Evolutionary conservation across 2,113 vertebrate genomes (phyloP), one percentile per base, ranked within the genome.

Genomic region (Mionectes macconnelli): DNA sequence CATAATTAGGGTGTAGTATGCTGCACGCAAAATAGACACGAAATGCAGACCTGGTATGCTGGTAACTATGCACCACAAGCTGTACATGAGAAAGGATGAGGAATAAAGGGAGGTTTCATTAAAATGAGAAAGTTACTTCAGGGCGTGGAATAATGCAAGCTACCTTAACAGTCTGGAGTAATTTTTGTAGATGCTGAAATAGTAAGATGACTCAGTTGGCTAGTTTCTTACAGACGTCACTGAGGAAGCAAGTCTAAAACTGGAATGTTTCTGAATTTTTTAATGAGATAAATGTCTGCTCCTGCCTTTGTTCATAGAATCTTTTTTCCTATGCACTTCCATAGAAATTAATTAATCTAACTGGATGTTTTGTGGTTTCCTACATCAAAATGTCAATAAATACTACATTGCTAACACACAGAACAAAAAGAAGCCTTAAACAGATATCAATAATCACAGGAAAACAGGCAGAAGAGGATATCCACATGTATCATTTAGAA

Each of bases 301-400:
- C 31, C 7, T 75, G 50, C 24, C 80, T 76, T 76, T 87, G 33
- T 96, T 94, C 86, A 87, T 14, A 84, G 72, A 93, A 68, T 45
- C 49, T 70, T 87, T 94, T 84, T 52, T 91, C 60, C 75, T 88
- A 78, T 82, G 75, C 37, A 64, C 56, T 93, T 94, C 89, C 92
- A 93, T 7, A 89, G 50, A 91, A 93, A 96, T 82, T 87, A 94
- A 97, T 93, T 95, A 91, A 91, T 96, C 89, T 94, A 97, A 97
- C 66, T 73, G 82, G 68, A 92, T 82, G 52, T 74, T 94, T 96
- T 92, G 89, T 82, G 84, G 59, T 84, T 97, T 94, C 63, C 90
- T 96, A 87, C 80, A 97, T 94, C 86, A 96, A 96, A 94, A 96
- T 83, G 92, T 95, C 97, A 94, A 97, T 94, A 97, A 93, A 95